Evolutionary conservation across 2,113 vertebrate species (phyloP).

Genomic region (Hydrochoerus hydrochaeris): DNA sequence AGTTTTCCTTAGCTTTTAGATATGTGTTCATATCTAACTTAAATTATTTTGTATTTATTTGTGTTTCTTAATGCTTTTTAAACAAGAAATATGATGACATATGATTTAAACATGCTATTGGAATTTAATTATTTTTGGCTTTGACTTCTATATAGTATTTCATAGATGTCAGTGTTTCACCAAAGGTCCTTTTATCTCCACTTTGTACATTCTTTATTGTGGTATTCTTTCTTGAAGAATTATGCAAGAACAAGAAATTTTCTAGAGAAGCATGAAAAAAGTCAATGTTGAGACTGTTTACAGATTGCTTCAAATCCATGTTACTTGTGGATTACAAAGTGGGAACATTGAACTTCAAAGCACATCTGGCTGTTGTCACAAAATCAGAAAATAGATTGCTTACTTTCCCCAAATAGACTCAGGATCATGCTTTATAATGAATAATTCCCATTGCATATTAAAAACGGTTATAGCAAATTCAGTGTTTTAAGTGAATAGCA

Average conservation of each 20-base stretch:
- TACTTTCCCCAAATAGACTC: conserved; percentile 83
- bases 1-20: conserved; percentile 76
- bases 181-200: conserved; percentile 62
- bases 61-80: conserved; percentile 80
- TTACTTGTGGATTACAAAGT: conserved; percentile 89
- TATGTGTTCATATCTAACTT: conserved; percentile 79
- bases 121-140: conserved; percentile 81
- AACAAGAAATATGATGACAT: conserved; percentile 62
- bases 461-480: conserved; percentile 54
- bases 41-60: conserved; percentile 80
- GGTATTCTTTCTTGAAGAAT: conserved; percentile 84
- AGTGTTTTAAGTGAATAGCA: conserved; percentile 7
- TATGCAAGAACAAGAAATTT: conserved; percentile 83
- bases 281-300: conserved; percentile 83
- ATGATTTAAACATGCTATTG: conserved; percentile 81
- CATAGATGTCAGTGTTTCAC: conserved; percentile 81
- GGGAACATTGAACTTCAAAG: conserved; percentile 90
- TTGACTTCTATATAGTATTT: conserved; percentile 78
- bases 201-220: conserved; percentile 81
- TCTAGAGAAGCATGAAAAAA: conserved; percentile 82
- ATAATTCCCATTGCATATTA: conserved; percentile 76
- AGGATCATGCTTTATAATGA: conserved; percentile 76
- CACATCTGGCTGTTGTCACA: conserved; percentile 89
- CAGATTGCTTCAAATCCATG: conserved; percentile 86
- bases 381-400: conserved; percentile 87